Evolutionary conservation across 2,113 vertebrate genomes (phyloP), one percentile per base, ranked within the genome.

Genomic region (Polypterus senegalus): DNA sequence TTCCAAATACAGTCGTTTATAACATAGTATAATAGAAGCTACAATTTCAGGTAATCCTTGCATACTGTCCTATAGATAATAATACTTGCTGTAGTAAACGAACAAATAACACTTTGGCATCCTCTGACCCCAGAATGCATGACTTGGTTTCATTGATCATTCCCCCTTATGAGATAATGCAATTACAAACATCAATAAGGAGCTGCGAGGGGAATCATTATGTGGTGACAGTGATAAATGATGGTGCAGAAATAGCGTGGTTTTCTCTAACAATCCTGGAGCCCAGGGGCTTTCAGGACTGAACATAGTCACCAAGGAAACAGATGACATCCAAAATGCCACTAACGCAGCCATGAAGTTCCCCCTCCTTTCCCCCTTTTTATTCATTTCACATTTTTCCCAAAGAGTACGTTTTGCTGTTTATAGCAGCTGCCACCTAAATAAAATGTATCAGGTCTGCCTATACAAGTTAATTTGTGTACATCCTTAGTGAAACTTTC

Each of bases 121-220:
- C 85, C 81, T 83, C 84, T 90, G 88, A 89, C 89, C 92, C 87
- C 90, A 83, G 77, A 76, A 82, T 86, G 88, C 87, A 89, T 79
- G 84, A 85, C 84, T 82, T 77, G 83, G 84, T 85, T 88, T 88
- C 91, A 95, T 93, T 93, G 92, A 95, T 94, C 91, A 90, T 79
- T 76, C 80, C 81, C 88, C 88, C 90, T 91, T 89, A 92, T 89
- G 92, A 97, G 91, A 94, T 98, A 97, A 98, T 93, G 91, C 92
- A 97, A 97, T 98, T 97, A 98, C 91, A 95, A 94, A 97, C 94
- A 98, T 95, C 94, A 98, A 97, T 98, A 97, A 94, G 91, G 86
- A 91, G 89, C 92, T 91, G 93, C 91, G 85, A 92, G 88, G 89
- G 89, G 91, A 91, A 93, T 97, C 93, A 97, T 97, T 98, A 96